A percentile compares a stretch with the other conserved stretches of the same genome.
These are phyloP conservation scores for Prenolepis imparis DNA, from an alignment of 2,888 invertebrate genomes.

Conservation along the genomic window DNA sequence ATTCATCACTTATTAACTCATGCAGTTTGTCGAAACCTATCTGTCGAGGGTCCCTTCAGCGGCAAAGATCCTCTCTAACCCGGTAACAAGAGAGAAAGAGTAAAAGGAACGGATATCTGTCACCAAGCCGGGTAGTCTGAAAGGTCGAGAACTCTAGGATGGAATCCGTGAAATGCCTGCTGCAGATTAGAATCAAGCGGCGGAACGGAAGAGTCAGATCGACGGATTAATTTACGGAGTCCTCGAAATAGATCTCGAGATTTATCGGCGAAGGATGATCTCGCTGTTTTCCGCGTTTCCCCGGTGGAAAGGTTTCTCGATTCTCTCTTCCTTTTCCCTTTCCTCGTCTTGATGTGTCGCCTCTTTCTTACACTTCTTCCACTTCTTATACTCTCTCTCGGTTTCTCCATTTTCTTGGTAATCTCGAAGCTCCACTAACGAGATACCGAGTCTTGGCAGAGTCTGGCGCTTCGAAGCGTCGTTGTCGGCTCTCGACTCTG, in stretches of 20 bases:
- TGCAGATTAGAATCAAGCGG: slow-evolving; percentile 77
- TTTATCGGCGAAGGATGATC: slow-evolving; percentile 74
- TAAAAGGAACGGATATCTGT: slow-evolving; percentile 53
- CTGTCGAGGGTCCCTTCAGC: slow-evolving; percentile 46
- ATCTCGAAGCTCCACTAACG: slow-evolving; percentile 74
- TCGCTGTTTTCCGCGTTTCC: slow-evolving; percentile 22
- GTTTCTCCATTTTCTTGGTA: slow-evolving; percentile 46
- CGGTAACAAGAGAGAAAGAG: not conserved
- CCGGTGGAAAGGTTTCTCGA: slow-evolving; percentile 31
- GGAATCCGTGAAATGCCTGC: slow-evolving; percentile 69
- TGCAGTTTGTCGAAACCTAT: slow-evolving; percentile 69
- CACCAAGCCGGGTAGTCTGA: slow-evolving; percentile 13
- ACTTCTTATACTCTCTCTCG: not conserved
- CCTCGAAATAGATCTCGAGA: slow-evolving; percentile 75
- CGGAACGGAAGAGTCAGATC: slow-evolving; percentile 73
- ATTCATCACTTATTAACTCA: slow-evolving; percentile 73
- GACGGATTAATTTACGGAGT: slow-evolving; percentile 76
- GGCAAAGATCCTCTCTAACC: not conserved
- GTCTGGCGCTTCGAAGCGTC: slow-evolving; percentile 41
- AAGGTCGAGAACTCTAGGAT: slow-evolving; percentile 47
- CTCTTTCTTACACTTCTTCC: slow-evolving; percentile 28
- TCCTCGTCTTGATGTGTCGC: not conserved
- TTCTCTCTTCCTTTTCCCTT: not conserved
- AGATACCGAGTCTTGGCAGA: slow-evolving; percentile 72
- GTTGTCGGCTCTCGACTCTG: not conserved